Conservation (phyloP, 2,888 invertebrate genomes). For the Bursaphelenchus okinawaensis region DNA sequence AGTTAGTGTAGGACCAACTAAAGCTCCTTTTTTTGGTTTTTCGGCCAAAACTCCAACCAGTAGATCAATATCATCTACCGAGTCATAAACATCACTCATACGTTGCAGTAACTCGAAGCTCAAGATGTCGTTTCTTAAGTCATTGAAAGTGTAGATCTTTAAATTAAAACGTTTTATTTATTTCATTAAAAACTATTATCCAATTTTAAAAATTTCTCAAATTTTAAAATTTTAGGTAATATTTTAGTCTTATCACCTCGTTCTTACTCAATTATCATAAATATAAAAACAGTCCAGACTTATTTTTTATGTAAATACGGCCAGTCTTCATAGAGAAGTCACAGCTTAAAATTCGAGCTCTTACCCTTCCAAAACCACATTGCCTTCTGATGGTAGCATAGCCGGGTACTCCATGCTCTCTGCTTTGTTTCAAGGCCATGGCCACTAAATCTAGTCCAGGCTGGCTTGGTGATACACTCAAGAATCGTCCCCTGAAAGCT, state of each 20-base stretch:
- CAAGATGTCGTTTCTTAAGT: conserved; percentile 22
- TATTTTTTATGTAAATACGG: too few species aligned
- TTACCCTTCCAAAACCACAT: conserved; percentile 48
- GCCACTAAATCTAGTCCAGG: conserved; percentile 53
- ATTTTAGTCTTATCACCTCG: too few species aligned
- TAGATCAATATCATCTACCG: conserved; percentile 55
- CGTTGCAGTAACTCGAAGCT: conserved; percentile 9
- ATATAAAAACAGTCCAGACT: too few species aligned
- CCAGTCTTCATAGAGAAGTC: too few species aligned
- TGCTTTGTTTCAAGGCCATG: conserved; percentile 51
- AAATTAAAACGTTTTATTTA: conserved; percentile 2
- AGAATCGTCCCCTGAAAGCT: conserved; percentile 31
- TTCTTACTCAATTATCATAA: too few species aligned
- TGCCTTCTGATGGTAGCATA: conserved; percentile 46
- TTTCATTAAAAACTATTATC: not conserved
- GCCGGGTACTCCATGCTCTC: conserved; percentile 56
- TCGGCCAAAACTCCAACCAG: conserved; percentile 55
- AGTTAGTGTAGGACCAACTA: conserved; percentile 56
- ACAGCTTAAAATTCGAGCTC: not conserved
- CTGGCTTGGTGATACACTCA: conserved; percentile 18
- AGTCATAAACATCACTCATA: conserved; percentile 28
- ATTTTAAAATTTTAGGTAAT: too few species aligned
- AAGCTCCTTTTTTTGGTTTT: conserved; percentile 45
- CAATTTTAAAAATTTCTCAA: not conserved
- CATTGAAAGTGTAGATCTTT: conserved; percentile 31